Percentiles rank a stretch among this genome's conserved stretches.
Conservation (phyloP, 1,140 invertebrate genomes). For the Caenorhabditis latens region DNA sequence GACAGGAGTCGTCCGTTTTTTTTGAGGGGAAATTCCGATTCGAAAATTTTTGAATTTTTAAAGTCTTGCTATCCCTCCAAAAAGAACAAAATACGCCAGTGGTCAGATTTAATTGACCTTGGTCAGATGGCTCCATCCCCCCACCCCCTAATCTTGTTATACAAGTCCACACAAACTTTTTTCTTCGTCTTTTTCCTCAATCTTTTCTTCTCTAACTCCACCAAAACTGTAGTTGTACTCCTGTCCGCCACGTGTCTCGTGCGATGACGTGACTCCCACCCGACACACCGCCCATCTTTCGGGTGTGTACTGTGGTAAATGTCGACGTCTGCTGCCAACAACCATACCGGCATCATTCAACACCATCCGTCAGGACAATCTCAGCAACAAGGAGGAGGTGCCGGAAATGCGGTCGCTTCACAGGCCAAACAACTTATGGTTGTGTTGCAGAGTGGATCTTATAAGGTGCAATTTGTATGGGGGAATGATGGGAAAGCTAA, state of each 20-base stretch:
- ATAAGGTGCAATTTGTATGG: conserved; percentile 66
- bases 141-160: not conserved
- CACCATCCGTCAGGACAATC: not conserved
- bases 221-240: not conserved
- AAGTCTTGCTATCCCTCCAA: no score
- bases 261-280: not conserved
- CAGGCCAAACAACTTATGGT: conserved; percentile 67
- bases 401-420: conserved; percentile 30
- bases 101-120: conserved; percentile 8
- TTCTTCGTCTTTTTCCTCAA: conserved; percentile 23
- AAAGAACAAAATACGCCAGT: no score
- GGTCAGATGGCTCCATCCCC: not conserved
- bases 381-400: not conserved
- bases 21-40: not conserved
- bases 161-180: not conserved
- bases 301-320: not conserved
- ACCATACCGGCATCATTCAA: conserved; percentile 19
- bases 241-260: not conserved
- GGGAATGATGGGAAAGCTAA: not conserved
- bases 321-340: not conserved
- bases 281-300: not conserved
- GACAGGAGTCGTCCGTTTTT: not conserved
- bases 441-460: conserved; percentile 71
- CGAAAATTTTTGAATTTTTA: no score
- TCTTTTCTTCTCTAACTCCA: not conserved